These are phyloP conservation scores for Hemichromis elongatus DNA, from an alignment of 2,113 vertebrate genomes.

Conservation along the genomic window DNA sequence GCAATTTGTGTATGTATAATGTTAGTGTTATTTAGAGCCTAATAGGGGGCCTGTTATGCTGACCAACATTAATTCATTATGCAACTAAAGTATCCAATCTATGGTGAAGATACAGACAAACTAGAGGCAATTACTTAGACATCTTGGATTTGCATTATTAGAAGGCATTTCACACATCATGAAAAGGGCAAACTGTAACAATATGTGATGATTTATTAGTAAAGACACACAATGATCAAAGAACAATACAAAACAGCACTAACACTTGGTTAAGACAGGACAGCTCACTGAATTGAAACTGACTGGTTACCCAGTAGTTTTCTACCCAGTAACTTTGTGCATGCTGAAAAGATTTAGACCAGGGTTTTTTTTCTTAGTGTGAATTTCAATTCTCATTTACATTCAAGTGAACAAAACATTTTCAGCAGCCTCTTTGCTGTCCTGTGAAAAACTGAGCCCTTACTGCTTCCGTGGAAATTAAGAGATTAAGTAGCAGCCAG, in stretches of 20 bases:
- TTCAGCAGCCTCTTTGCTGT: not conserved
- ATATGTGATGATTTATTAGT: not conserved
- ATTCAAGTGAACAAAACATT: not conserved
- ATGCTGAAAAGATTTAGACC: not conserved
- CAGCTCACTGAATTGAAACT: not conserved
- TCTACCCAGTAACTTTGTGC: not conserved
- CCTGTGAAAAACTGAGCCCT: not conserved
- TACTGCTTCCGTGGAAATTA: not conserved
- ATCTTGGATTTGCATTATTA: not conserved
- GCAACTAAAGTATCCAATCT: not conserved
- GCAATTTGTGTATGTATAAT: not conserved
- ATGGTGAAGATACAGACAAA: not conserved
- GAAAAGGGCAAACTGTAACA: not conserved
- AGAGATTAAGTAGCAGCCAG: not conserved
- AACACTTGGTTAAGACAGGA: not conserved
- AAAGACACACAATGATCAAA: not conserved
- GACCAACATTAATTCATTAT: not conserved
- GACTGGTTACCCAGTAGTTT: not conserved
- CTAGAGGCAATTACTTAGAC: not conserved
- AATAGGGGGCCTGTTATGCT: not conserved
- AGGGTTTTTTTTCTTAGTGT: not conserved
- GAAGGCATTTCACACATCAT: not conserved
- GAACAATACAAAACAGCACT: not conserved
- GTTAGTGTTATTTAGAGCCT: not conserved
- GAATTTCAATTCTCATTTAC: not conserved